phyloP scores from a whole-genome alignment of 2,888 invertebrate species.

The Sicus ferrugineus region DNA sequence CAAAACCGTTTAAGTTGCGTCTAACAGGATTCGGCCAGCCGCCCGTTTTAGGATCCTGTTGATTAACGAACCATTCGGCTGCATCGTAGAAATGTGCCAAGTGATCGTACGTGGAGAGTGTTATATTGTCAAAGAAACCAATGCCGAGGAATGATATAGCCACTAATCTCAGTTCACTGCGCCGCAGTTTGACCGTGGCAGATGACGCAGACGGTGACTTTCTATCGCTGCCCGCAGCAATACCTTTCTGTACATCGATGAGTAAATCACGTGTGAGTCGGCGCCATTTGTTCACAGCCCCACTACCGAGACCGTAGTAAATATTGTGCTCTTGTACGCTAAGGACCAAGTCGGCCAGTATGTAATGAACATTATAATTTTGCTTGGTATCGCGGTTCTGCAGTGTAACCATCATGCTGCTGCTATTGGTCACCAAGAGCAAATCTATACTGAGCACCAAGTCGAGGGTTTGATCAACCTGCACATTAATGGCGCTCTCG shows the following conservation, averaged over 20 bases:
- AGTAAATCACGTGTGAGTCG: conserved; percentile 86
- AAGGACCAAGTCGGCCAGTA: conserved; percentile 77
- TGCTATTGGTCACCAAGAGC: conserved; percentile 75
- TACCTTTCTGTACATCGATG: conserved; percentile 91
- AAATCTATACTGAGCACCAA: conserved; percentile 81
- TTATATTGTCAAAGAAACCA: conserved; percentile 80
- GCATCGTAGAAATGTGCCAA: conserved; percentile 90
- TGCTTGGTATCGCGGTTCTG: conserved; percentile 82
- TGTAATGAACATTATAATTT: conserved; percentile 82
- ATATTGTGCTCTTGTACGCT: conserved; percentile 80
- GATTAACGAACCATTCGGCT: conserved; percentile 88
- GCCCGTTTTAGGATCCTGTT: conserved; percentile 84
- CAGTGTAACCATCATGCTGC: conserved; percentile 80
- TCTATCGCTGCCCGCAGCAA: conserved; percentile 67
- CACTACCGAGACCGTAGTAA: conserved; percentile 83
- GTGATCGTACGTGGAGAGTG: conserved; percentile 84
- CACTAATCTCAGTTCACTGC: conserved; percentile 67
- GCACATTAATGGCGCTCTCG: conserved; percentile 71
- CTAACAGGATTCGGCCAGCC: conserved; percentile 94
- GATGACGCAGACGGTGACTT: conserved; percentile 46
- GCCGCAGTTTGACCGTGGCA: conserved; percentile 52
- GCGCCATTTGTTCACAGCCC: conserved; percentile 72
- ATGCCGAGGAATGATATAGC: conserved; percentile 74
- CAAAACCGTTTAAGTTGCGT: conserved; percentile 77
- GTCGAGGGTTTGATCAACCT: conserved; percentile 69